Conservation (phyloP, 35 echinoderm and acorn worm genomes). For the Acanthaster planci region DNA sequence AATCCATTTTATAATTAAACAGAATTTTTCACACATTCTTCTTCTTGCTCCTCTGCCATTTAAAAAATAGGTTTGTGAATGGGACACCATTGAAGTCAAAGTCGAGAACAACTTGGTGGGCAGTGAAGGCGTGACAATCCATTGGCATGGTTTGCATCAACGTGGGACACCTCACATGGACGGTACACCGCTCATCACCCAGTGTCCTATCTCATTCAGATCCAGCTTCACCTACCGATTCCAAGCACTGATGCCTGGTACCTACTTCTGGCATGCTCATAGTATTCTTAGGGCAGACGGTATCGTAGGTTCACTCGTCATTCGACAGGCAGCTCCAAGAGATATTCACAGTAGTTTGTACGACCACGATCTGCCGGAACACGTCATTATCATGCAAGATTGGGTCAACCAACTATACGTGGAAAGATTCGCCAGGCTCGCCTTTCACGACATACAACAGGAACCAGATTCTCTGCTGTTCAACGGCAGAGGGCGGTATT, state of each 20-base stretch:
- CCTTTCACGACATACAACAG: background rate
- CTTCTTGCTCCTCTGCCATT: too few species aligned
- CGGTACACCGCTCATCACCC: slow-evolving; percentile 69
- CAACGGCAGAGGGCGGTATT: background rate
- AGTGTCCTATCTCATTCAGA: slow-evolving; percentile 48
- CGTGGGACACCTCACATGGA: slow-evolving; percentile 64
- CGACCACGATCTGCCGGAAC: slow-evolving; percentile 52
- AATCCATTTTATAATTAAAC: too few species aligned
- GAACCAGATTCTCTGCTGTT: background rate
- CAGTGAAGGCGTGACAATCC: slow-evolving; percentile 72
- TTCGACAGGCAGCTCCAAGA: slow-evolving; percentile 34
- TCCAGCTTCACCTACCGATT: slow-evolving; percentile 56
- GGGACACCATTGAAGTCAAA: slow-evolving; percentile 65
- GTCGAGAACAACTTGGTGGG: slow-evolving; percentile 64
- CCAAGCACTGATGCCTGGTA: slow-evolving; percentile 57
- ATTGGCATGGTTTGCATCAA: slow-evolving; percentile 88
- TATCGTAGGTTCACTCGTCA: slow-evolving; percentile 49
- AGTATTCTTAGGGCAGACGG: slow-evolving; percentile 63
- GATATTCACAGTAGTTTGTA: slow-evolving; percentile 44
- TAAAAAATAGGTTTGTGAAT: slow-evolving; percentile 91
- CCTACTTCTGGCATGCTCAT: slow-evolving; percentile 87
- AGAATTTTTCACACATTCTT: too few species aligned
- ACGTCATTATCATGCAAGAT: slow-evolving; percentile 61
- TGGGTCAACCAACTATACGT: slow-evolving; percentile 39
- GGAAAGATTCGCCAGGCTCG: background rate